Base-by-base conservation (phyloP, 2,113 vertebrate genomes). In the Epinephelus fuscoguttatus region DNA sequence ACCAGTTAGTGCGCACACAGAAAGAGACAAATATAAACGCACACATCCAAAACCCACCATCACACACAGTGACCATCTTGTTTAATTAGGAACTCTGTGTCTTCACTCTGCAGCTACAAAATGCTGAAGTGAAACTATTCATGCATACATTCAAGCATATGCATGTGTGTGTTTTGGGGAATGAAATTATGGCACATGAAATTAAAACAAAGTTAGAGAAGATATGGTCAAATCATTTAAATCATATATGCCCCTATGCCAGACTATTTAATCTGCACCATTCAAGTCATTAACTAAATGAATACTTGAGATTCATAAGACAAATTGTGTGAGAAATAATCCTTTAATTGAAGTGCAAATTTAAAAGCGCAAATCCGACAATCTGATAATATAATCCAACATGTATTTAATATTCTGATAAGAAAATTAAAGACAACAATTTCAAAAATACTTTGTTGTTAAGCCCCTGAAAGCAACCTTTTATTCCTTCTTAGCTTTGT, bases 1-100 rank as follows among this genome's bases (percentile, higher is more conserved):
- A 85, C 85, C 85, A 84, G 69, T 76, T 70, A 19, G 18, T 7
- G 14, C 17, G 56, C 19, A 60, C 19, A 19, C 30, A 60, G 37
- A 14, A 21, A 25, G 14, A 89, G 3, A 66, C 78, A 68, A 37
- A 87, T 47, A 45, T 2, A 75, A 25, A 25, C 10, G 4, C 52
- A 55, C 33, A 63, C 14, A 47, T 67, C 78, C 30, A 15, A 78
- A 81, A 15, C 49, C 4, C 37, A 42, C 50, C 23, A 67, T n/a
- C 14, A 15, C 37, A 66, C 27, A 49, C 60, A 42, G 70, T 75
- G 18, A 75, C 61, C 75, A 18, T 55, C 30, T 63, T 13, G 13
- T 60, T 37, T 71, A 68, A 81, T 81, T 70, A 64, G 53, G 49
- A 80, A 45, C 42, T 42, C 40, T 42, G 40, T 4, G 30, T 70